These are phyloP conservation scores for Pangasius mekongensis DNA, from an alignment of 2,797 vertebrate genomes.

Conservation along the genomic window DNA sequence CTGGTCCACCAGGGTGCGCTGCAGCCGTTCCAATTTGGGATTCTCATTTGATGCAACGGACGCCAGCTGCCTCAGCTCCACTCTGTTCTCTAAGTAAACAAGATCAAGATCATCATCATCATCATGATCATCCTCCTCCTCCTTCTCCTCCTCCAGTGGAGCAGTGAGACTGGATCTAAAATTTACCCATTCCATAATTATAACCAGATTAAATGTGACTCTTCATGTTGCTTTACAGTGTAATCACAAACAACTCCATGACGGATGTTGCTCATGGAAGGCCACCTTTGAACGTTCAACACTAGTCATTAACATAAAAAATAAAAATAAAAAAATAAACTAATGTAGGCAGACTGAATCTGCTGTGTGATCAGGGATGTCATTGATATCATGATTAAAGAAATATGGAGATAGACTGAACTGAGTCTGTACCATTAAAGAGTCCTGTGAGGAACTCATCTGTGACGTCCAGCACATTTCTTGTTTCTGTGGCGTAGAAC, in stretches of 20 bases:
- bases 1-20: constrained; percentile 77
- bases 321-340: not conserved
- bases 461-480: constrained; percentile 64
- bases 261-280: not conserved
- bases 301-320: too few species aligned
- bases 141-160: not conserved
- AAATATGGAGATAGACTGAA: not conserved
- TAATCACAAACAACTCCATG: not conserved
- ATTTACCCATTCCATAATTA: not conserved
- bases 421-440: constrained; percentile 77
- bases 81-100: constrained; percentile 73
- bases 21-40: constrained; percentile 81
- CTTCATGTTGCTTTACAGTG: not conserved
- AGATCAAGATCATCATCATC: not conserved
- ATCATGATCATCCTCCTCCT: not conserved
- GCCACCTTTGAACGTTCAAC: not conserved
- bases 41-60: constrained; percentile 74
- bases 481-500: constrained; percentile 72
- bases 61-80: constrained; percentile 65
- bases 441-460: constrained; percentile 75
- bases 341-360: not conserved
- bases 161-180: not conserved
- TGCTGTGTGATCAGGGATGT: not conserved
- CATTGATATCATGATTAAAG: not conserved
- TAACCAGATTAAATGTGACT: not conserved